Evolutionary conservation across 2,888 invertebrate species (phyloP), one percentile per base, ranked within the genome.

Genomic region (Hemaris fuciformis): DNA sequence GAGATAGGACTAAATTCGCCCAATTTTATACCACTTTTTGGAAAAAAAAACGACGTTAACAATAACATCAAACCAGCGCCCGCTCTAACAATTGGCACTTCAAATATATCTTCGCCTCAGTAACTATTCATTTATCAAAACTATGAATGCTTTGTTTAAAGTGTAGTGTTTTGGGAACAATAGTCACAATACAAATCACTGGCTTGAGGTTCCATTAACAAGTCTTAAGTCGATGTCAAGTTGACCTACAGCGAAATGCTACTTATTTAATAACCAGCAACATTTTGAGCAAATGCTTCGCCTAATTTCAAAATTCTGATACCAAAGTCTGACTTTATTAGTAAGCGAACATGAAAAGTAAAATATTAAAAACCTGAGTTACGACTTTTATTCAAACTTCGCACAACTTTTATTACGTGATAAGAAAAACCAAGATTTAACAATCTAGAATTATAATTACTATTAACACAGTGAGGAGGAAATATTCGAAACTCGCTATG

Each of bases 401-500:
- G 61, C 61, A 66, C 43, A 66, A 60, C 62, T 59, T 61, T 57
- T 59, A 68, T 15, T 61, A 31, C 31, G 64, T 46, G 68, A 63
- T 62, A 64, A 53, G 59, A 64, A 62, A 45, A 46, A n/a, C 43
- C 53, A 53, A 53, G 53, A 53, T n/a, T 46, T 25, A 53, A 18
- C 53, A 53, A 53, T 53, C 4, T 27, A 15, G 31, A 4, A 10
- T 15, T 31, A 18, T 15, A 7, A 31, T 5, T 10, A 25, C 46
- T 3, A 48, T 48, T 48, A 48, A 48, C 18, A 18, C 4, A 31
- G 31, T 20, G 3, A 20, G 18, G 38, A 31, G 10, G 53, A 31
- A 53, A 53, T 31, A 53, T 31, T 53, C 31, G 18, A 53, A 53
- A 53, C 31, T 31, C 18, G 43, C 64, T 69, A 68, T 69, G 65